These are phyloP conservation scores for Sthenelais limicola DNA, from an alignment of 2,888 invertebrate species.

Conservation along the genomic window DNA sequence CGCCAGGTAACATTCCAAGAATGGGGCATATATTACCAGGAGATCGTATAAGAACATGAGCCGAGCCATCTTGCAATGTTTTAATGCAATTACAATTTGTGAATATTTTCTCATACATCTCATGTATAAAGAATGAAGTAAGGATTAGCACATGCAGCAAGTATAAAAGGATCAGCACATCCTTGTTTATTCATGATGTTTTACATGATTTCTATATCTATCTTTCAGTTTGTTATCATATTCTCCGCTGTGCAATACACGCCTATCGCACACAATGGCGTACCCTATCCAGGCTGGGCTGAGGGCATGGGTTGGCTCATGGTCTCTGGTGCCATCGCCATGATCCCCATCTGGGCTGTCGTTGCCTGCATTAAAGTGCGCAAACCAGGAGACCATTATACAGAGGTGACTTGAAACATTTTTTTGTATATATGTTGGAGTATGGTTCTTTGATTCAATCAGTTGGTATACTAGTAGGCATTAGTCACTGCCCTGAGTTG, in stretches of 20 bases:
- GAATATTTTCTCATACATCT: too few relatives aligned
- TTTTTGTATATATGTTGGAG: neutral
- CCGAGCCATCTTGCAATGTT: too few relatives aligned
- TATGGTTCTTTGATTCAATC: neutral
- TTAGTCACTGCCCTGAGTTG: too few relatives aligned
- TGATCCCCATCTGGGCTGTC: conserved; percentile 54
- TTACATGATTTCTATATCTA: neutral
- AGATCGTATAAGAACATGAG: neutral
- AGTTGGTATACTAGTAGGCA: too few relatives aligned
- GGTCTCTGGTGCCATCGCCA: conserved; percentile 56
- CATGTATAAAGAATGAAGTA: too few relatives aligned
- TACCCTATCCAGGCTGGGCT: conserved; percentile 81
- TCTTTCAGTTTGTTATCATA: conserved; percentile 79
- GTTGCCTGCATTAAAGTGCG: neutral
- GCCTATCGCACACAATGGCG: conserved; percentile 78
- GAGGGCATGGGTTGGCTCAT: conserved; percentile 81
- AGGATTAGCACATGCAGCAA: too few relatives aligned
- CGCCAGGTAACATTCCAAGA: too few relatives aligned
- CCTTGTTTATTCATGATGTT: too few relatives aligned
- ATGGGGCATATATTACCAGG: neutral
- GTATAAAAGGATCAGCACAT: too few relatives aligned
- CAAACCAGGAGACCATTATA: conserved; percentile 14
- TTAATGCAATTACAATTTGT: too few relatives aligned
- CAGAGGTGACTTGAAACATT: conserved; percentile 8
- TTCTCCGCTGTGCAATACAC: conserved; percentile 81